These are phyloP conservation scores for Mionectes macconnelli DNA, from an alignment of 2,113 vertebrate species.

Conservation along the genomic window DNA sequence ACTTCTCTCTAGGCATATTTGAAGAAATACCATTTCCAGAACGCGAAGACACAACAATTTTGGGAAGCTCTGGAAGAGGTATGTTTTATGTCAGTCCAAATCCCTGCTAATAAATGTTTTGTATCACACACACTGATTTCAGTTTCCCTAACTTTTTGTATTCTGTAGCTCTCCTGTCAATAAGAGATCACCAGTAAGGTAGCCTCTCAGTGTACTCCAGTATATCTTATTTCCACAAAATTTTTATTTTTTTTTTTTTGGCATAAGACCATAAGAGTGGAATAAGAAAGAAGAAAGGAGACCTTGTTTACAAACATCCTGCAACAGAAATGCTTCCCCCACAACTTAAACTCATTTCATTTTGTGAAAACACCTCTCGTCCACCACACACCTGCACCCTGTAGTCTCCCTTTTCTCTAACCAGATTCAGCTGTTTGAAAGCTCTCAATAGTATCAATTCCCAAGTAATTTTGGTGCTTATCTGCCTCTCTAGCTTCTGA, in stretches of 20 bases:
- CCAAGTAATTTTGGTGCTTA: neutral
- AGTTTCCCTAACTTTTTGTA: neutral
- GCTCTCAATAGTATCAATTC: neutral
- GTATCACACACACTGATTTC: neutral
- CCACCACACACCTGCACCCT: neutral
- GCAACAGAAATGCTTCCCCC: neutral
- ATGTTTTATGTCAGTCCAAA: neutral
- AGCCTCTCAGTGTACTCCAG: neutral
- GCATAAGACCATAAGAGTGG: neutral
- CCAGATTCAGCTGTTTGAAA: neutral
- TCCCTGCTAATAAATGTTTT: neutral
- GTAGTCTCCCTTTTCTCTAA: neutral
- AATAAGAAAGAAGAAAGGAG: neutral
- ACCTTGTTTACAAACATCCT: neutral
- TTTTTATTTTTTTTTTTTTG: neutral
- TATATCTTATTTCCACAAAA: neutral
- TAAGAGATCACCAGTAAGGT: neutral
- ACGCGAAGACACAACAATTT: conserved; percentile 91
- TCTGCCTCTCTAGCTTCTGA: neutral
- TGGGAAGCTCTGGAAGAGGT: conserved; percentile 84
- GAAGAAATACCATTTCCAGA: conserved; percentile 72
- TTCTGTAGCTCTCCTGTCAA: neutral
- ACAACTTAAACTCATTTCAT: neutral
- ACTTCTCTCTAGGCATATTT: conserved; percentile 82
- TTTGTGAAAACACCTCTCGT: neutral